Percentiles rank a stretch among this genome's conserved stretches.
phyloP scores from a whole-genome alignment of 2,888 invertebrate species.

The Gnatocerus cornutus region DNA sequence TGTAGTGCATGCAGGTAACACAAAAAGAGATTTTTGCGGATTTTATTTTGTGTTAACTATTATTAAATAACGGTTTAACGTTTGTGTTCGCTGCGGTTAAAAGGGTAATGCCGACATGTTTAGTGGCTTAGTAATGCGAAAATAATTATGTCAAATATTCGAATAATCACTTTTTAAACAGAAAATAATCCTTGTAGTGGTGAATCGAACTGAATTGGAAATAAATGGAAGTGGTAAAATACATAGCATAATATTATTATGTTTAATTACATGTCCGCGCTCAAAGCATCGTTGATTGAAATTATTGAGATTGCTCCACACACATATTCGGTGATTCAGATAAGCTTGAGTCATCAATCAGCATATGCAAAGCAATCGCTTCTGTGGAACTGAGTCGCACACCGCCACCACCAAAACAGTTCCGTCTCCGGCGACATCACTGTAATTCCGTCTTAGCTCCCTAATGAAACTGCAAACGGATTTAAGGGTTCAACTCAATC shows the following conservation, averaged over 20 bases:
- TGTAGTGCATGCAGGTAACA: too few species aligned
- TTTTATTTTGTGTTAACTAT: slow-evolving; percentile 24
- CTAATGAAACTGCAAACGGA: slow-evolving; percentile 49
- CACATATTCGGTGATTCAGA: slow-evolving; percentile 45
- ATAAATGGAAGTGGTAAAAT: slow-evolving; percentile 26
- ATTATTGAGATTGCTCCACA: slow-evolving; percentile 46
- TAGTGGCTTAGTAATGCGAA: slow-evolving; percentile 25
- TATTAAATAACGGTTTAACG: slow-evolving; percentile 44
- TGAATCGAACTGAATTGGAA: slow-evolving; percentile 12
- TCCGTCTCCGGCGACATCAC: slow-evolving; percentile 45
- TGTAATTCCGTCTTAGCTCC: slow-evolving; percentile 45
- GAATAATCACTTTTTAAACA: slow-evolving; percentile 31
- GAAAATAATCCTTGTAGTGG: slow-evolving; percentile 36
- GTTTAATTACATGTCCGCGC: slow-evolving; percentile 28
- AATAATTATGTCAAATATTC: slow-evolving; percentile 37
- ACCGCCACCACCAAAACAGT: slow-evolving; percentile 36
- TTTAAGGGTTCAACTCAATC: slow-evolving; percentile 45
- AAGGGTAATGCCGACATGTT: slow-evolving; percentile 24
- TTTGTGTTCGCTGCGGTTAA: slow-evolving; percentile 30
- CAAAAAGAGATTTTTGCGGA: slow-evolving; percentile 6
- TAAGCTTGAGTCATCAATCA: slow-evolving; percentile 49
- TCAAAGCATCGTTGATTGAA: slow-evolving; percentile 45
- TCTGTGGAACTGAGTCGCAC: slow-evolving; percentile 27
- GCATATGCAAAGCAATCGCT: slow-evolving; percentile 49
- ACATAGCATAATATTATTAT: slow-evolving; percentile 21